Base-by-base conservation (phyloP, 2,113 vertebrate species). In the Tautogolabrus adspersus region DNA sequence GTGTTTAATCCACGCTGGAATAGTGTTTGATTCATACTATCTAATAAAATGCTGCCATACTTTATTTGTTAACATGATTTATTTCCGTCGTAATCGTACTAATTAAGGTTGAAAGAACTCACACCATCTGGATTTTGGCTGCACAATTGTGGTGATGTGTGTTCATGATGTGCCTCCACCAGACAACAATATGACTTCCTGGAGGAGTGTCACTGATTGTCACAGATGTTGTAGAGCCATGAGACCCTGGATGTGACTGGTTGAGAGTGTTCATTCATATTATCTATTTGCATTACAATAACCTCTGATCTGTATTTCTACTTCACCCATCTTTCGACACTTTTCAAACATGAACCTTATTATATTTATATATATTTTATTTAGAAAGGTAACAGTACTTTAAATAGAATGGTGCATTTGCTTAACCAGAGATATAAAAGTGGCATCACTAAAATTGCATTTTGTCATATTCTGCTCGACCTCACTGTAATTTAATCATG, bases 141-240 rank as follows among this genome's bases (percentile, higher is more conserved):
- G 54, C 46, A 65, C 52, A 40, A 30, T 18, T 42, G 34, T 42
- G 22, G 8, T 30, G 30, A 10, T 54, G 59, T 26, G 26, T 44
- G 51, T 64, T 70, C 30, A 40, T 5, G 5, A 12, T 2, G 0
- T 34, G 44, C 22, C 52, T 30, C 16, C 34, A 62, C 22, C 13
- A 55, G 47, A 54, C 18, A 62, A 38, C n/a, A 61, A 16, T 52
- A 15, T 51, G 11, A 42, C 52, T 75, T 60, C 46, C 55, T 42
- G 30, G 30, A 42, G 8, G 55, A 40, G 10, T 2, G 6, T 62
- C 9, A 46, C 38, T 62, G 57, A 15, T 23, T 23, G 23, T 10
- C 49, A 46, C 52, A 71, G 42, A 60, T 42, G 60, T 60, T 75
- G 16, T 52, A 46, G 23, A 64, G 51, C 38, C 34, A 1, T 21